A percentile compares a stretch with the other conserved stretches of the same genome.
Evolutionary conservation across 2,797 vertebrate species (phyloP).

Genomic region (Liparis tanakae): DNA sequence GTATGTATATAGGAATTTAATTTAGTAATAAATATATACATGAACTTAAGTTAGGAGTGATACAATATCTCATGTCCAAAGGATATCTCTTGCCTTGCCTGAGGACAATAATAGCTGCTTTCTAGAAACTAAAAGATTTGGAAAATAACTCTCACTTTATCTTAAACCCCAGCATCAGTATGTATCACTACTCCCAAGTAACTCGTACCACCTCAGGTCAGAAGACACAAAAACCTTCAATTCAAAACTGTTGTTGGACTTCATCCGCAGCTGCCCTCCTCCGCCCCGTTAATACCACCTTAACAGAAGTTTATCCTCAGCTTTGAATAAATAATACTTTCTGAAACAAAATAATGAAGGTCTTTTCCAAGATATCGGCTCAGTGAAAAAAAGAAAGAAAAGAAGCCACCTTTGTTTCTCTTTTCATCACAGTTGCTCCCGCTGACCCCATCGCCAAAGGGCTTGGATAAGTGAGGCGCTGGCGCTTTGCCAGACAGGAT

Average conservation of each 20-base stretch:
- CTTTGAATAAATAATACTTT: constrained; percentile 37
- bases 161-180: not conserved
- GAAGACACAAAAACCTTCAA: constrained; percentile 13
- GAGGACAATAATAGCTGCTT: not conserved
- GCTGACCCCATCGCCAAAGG: constrained; percentile 54
- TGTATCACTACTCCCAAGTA: not conserved
- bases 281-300: constrained; percentile 7
- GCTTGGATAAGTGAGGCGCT: constrained; percentile 51
- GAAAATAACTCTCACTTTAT: not conserved
- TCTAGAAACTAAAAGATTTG: not conserved
- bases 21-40: no score
- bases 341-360: constrained; percentile 16
- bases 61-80: not conserved
- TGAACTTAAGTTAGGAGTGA: not conserved
- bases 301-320: constrained; percentile 20
- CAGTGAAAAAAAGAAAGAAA: constrained; percentile 35
- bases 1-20: no score
- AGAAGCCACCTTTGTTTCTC: constrained; percentile 42
- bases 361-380: constrained; percentile 14
- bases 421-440: constrained; percentile 30
- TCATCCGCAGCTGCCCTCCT: not conserved
- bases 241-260: constrained; percentile 11
- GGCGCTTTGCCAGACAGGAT: constrained; percentile 53
- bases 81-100: not conserved
- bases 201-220: not conserved